phyloP scores from a whole-genome alignment of 2,113 vertebrate species.

The Neodontobutis hainanensis region DNA sequence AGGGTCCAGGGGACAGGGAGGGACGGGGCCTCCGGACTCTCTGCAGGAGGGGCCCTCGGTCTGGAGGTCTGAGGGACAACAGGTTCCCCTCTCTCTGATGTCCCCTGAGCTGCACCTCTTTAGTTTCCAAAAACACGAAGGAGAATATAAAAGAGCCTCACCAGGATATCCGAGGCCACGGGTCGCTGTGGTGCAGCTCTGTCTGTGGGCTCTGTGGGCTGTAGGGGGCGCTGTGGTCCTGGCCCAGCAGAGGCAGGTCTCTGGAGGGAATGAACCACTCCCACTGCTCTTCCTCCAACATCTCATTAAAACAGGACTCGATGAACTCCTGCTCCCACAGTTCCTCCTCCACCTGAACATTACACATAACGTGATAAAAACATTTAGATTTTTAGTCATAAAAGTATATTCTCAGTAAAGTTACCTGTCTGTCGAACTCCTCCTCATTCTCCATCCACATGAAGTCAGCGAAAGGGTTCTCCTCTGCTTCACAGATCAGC shows the following conservation, averaged over 20 bases:
- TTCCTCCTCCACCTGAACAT: constrained; percentile 88
- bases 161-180: constrained; percentile 79
- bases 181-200: neutral
- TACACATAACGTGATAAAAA: too few species aligned
- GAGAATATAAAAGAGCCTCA: constrained; percentile 42
- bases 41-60: too few species aligned
- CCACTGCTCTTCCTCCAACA: constrained; percentile 91
- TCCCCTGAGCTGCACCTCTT: too few species aligned
- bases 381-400: too few species aligned
- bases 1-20: too few species aligned
- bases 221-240: constrained; percentile 87
- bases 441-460: constrained; percentile 98
- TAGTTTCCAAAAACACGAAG: too few species aligned
- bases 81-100: too few species aligned
- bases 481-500: constrained; percentile 84
- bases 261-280: constrained; percentile 94
- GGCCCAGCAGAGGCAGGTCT: constrained; percentile 83
- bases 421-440: constrained; percentile 91
- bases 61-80: too few species aligned
- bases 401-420: neutral
- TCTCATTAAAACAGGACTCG: constrained; percentile 92
- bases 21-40: too few species aligned
- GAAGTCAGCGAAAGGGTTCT: constrained; percentile 92
- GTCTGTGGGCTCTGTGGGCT: constrained; percentile 71
- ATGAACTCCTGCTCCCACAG: constrained; percentile 96